These are phyloP conservation scores for Idaea biselata DNA, from an alignment of 2,888 invertebrate genomes.

Conservation along the genomic window DNA sequence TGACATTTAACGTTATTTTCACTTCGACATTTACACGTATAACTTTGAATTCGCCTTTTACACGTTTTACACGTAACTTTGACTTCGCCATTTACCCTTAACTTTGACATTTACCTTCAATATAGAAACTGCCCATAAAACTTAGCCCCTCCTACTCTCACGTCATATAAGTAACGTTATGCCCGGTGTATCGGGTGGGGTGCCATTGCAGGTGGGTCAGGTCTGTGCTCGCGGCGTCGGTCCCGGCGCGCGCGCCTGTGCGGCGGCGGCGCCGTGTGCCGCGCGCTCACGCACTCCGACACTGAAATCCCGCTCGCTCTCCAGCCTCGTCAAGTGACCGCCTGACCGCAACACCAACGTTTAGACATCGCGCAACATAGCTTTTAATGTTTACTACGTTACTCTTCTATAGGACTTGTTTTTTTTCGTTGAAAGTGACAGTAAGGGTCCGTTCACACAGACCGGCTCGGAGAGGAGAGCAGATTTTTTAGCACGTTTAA, in stretches of 20 bases:
- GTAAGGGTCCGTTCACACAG: no score
- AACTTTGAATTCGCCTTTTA: no score
- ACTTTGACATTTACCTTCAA: no score
- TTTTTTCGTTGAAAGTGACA: no score
- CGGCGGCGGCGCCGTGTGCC: slow-evolving; percentile 65
- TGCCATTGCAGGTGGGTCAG: slow-evolving; percentile 60
- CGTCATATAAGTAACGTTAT: not conserved
- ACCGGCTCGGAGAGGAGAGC: no score
- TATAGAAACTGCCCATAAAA: no score
- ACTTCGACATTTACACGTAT: no score
- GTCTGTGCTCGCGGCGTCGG: slow-evolving; percentile 71
- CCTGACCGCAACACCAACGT: slow-evolving; percentile 50
- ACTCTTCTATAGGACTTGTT: no score
- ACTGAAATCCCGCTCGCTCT: slow-evolving; percentile 78
- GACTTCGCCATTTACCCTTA: no score
- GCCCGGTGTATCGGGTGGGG: not conserved
- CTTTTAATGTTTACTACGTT: slow-evolving; percentile 12
- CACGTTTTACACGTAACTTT: no score
- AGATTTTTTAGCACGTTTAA: no score
- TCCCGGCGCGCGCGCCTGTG: slow-evolving; percentile 75
- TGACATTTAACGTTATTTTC: no score
- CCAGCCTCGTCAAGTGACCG: slow-evolving; percentile 80
- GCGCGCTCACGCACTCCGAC: slow-evolving; percentile 73
- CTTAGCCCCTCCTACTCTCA: not conserved
- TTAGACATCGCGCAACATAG: slow-evolving; percentile 25